A percentile compares a stretch with the other conserved stretches of the same genome.
Conservation (phyloP, 2,888 invertebrate genomes). For the Rotaria sp. region DNA sequence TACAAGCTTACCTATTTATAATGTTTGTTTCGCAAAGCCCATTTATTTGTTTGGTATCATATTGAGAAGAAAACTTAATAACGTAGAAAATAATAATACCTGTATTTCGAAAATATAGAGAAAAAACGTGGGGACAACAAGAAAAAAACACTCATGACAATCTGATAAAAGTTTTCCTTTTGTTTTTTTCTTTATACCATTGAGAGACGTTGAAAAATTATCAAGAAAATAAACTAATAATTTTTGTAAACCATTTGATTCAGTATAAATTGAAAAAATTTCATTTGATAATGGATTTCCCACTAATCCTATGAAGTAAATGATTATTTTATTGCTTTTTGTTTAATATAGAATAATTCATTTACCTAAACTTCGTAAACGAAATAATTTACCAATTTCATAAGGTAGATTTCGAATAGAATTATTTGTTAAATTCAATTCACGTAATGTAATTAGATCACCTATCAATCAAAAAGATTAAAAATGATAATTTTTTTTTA, state of each 20-base stretch:
- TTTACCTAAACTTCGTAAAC: slow-evolving; percentile 81
- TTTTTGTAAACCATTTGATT: slow-evolving; percentile 85
- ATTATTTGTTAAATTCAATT: slow-evolving; percentile 86
- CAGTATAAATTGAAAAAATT: slow-evolving; percentile 79
- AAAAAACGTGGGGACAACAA: neutral
- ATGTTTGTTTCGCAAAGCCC: too few relatives aligned
- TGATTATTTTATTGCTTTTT: neutral
- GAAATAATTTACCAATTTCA: slow-evolving; percentile 92
- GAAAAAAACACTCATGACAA: neutral
- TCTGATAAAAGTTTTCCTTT: neutral
- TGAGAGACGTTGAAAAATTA: slow-evolving; percentile 62
- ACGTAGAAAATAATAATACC: neutral
- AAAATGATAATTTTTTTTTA: neutral
- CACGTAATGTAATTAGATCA: slow-evolving; percentile 87
- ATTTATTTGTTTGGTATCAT: neutral
- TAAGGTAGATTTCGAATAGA: slow-evolving; percentile 84
- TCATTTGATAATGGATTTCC: slow-evolving; percentile 91
- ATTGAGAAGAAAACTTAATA: neutral
- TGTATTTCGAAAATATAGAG: neutral
- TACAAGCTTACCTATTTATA: too few relatives aligned
- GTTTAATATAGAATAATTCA: neutral
- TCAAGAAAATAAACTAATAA: slow-evolving; percentile 87
- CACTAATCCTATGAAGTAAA: slow-evolving; percentile 57
- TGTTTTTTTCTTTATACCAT: neutral
- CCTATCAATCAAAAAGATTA: slow-evolving; percentile 58